Base-by-base conservation (phyloP, 1,140 invertebrate genomes). In the Aricia agestis region DNA sequence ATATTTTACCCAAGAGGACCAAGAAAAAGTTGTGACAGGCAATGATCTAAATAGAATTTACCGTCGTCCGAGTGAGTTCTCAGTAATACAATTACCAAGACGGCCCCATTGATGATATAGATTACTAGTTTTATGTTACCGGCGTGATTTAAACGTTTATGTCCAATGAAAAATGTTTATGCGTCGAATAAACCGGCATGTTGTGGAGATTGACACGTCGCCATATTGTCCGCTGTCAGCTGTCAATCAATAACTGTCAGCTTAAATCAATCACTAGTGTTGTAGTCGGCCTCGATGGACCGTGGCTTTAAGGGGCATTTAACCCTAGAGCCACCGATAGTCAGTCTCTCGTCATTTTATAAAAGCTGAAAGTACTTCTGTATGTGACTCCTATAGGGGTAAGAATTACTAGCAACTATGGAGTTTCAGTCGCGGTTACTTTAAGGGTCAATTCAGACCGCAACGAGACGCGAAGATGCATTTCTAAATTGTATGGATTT, bases 141-240 rank as follows among this genome's bases (percentile, higher is more conserved):
- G 67, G 58, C 57, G 68, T 41, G 59, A 70, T 70, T 63, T 61
- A 59, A 63, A 13, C 31, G 41, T 66, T 76, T 67, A 68, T 74
- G 59, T 68, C 68, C 70, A 76, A 74, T 74, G 72, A 74, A 72
- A 74, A 74, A 74, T 74, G 70, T 72, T 74, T 72, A 76, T 72
- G 73, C 73, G 45, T 72, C 69, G 67, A 77, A 78, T 74, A 80
- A 80, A 78, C 67, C 69, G 68, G 67, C 69, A 72, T 78, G 74
- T 81, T 83, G 77, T 80, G 72, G 78, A 77, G 75, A 82, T 81
- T 83, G 79, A 82, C 78, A 82, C 67, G 77, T 82, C 77, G 74
- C 45, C 45, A 52, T 52, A 52, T 52, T 52, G 71, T 74, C 59
- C 72, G 74, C 19, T 78, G 76, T 76, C 70, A 66, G 76, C 72